Conservation (phyloP, 2,113 vertebrate genomes). For the Paradisaea rubra region DNA sequence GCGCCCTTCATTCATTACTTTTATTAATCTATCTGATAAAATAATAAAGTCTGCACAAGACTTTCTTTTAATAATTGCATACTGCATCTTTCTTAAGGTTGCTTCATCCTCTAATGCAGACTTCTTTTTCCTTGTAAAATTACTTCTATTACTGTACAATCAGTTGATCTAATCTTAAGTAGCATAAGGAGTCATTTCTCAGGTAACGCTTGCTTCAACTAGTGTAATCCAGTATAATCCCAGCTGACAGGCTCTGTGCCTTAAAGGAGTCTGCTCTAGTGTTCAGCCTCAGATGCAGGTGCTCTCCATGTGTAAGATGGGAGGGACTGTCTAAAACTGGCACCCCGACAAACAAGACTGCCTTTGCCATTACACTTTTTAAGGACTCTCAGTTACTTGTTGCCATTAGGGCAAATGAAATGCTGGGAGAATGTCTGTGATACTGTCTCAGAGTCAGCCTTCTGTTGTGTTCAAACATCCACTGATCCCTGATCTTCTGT, state of each 20-base stretch:
- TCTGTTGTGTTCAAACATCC: not conserved
- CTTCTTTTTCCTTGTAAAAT: not conserved
- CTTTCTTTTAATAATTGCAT: not conserved
- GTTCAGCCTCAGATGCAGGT: not conserved
- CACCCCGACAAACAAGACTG: not conserved
- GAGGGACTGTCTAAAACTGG: not conserved
- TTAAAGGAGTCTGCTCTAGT: not conserved
- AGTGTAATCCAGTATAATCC: constrained; percentile 30
- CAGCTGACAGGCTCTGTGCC: not conserved
- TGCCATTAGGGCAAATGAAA: not conserved
- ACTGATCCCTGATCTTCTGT: not conserved
- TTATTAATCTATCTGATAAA: not conserved
- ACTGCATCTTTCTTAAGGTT: not conserved
- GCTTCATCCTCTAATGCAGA: not conserved
- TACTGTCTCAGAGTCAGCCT: not conserved
- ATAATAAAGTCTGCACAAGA: not conserved
- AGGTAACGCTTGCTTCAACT: not conserved
- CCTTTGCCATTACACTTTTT: not conserved
- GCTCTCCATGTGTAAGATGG: not conserved
- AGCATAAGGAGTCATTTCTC: constrained; percentile 14
- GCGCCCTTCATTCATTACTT: not conserved
- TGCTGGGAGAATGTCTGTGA: not conserved
- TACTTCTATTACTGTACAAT: not conserved
- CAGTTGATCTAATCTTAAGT: not conserved
- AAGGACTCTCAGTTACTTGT: not conserved